Evolutionary conservation across 2,797 vertebrate species (phyloP).

Genomic region (Sardinella longiceps): DNA sequence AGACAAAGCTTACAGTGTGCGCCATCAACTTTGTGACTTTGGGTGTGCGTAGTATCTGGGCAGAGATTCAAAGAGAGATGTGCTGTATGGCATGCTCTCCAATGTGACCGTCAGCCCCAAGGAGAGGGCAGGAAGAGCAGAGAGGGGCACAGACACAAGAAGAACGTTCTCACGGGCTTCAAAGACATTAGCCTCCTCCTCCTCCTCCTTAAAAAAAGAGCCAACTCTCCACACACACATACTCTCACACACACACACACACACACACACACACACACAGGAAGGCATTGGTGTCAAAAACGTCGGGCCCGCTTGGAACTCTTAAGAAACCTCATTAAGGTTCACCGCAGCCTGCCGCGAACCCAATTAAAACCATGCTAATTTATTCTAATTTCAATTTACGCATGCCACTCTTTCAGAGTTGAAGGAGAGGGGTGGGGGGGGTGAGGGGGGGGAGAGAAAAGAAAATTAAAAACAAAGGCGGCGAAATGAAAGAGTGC

Average conservation of each 20-base stretch:
- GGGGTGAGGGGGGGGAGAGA: background rate
- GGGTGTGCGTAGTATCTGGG: background rate
- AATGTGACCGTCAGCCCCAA: background rate
- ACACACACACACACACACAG: background rate
- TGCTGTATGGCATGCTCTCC: background rate
- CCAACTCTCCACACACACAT: slow-evolving; percentile 28
- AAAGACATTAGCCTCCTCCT: slow-evolving; percentile 9
- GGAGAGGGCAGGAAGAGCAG: background rate
- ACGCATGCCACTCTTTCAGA: slow-evolving; percentile 62
- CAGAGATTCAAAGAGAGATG: background rate
- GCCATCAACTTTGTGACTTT: background rate
- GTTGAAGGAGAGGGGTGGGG: background rate
- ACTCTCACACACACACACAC: slow-evolving; percentile 28
- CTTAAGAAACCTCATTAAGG: slow-evolving; percentile 78
- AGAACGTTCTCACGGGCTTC: slow-evolving; percentile 20
- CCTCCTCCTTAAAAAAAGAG: slow-evolving; percentile 28
- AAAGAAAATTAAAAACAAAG: slow-evolving; percentile 67
- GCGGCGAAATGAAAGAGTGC: slow-evolving; percentile 62
- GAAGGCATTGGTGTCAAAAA: slow-evolving; percentile 45
- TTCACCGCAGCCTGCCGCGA: slow-evolving; percentile 77
- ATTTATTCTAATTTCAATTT: slow-evolving; percentile 83
- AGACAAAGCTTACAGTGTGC: background rate
- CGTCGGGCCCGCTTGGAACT: slow-evolving; percentile 66
- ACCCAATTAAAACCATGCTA: slow-evolving; percentile 84
- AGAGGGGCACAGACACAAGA: background rate